Base-by-base conservation (phyloP, 2,113 vertebrate genomes). In the Procavia capensis region DNA sequence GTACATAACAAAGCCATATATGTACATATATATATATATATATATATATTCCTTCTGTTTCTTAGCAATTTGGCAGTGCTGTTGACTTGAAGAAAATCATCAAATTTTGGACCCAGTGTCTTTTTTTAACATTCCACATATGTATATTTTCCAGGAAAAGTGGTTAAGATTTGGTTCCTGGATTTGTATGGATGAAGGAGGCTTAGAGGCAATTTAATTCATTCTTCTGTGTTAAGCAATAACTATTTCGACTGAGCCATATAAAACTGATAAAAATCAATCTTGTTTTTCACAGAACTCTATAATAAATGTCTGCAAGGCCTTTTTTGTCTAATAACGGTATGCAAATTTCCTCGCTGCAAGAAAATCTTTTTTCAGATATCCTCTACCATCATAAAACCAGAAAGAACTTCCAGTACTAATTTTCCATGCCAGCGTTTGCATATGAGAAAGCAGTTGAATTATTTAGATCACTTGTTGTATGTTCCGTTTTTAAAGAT, bases 241-340 rank as follows among this genome's bases (percentile, higher is more conserved):
- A 80, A 61, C n/a, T 93, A 70, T 93, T 90, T 96, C 68, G 61
- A 96, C 50, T 68, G 80, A 94, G 45, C n/a, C 93, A 78, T 76
- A 80, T 80, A 81, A 84, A 10, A 81, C 34, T 95, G 84, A 90
- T 95, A 96, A 95, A 97, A 96, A 96, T 92, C 93, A 87, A 90
- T 85, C 39, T 25, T 74, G 27, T 39, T 96, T 96, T 93, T 81
- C 45, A 83, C 16, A 54, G 25, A 80, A 14, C 4, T 87, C 59
- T 92, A 9, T 87, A 86, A 88, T 3, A 88, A 95, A 72, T 54
- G 11, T 72, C 54, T 76, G 63, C 10, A 29, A 86, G 61, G 54
- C 19, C 14, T 91, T 87, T 91, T 89, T 72, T 25, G 90, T 85
- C 59, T 88, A 95, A 88, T 78, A 95, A 89, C 22, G 80, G 29